Percentiles rank a stretch among this genome's conserved stretches.
Evolutionary conservation across 1,140 invertebrate genomes (phyloP).

Genomic region (Stegodyphus dumicola): DNA sequence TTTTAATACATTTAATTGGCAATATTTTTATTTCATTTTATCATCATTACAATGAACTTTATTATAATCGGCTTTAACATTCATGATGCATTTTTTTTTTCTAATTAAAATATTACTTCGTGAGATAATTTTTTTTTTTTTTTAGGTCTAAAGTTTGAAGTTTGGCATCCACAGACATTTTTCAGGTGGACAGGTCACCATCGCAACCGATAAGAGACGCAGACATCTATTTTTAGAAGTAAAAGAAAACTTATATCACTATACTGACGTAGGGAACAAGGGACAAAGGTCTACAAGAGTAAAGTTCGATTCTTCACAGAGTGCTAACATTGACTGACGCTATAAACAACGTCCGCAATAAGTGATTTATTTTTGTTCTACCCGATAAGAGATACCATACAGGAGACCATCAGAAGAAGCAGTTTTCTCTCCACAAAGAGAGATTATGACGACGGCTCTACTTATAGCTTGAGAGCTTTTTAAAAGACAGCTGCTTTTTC

Average conservation of each 20-base stretch:
- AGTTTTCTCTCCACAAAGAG: constrained; percentile 2
- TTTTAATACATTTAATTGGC: too few species aligned
- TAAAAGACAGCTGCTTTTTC: too few species aligned
- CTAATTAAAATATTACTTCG: not conserved
- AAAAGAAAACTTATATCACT: not conserved
- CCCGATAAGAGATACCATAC: constrained; percentile 28
- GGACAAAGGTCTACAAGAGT: constrained; percentile 20
- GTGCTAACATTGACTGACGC: constrained; percentile 8
- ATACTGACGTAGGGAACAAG: not conserved
- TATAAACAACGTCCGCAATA: constrained; percentile 42
- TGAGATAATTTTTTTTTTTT: not conserved
- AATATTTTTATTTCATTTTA: too few species aligned
- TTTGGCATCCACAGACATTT: not conserved
- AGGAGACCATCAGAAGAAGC: constrained; percentile 9
- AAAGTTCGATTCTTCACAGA: constrained; percentile 33
- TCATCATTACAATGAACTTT: too few species aligned
- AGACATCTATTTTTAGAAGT: not conserved
- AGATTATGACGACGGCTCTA: constrained; percentile 8
- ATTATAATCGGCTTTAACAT: too few species aligned
- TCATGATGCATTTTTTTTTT: too few species aligned
- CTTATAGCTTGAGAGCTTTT: not conserved
- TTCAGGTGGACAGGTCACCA: not conserved
- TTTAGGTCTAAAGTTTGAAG: constrained; percentile 5
- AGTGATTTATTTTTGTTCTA: constrained; percentile 52
- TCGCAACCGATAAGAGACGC: not conserved